phyloP scores from a whole-genome alignment of 53 echinoderm and acorn worm genomes.

The Temnopleurus reevesii region DNA sequence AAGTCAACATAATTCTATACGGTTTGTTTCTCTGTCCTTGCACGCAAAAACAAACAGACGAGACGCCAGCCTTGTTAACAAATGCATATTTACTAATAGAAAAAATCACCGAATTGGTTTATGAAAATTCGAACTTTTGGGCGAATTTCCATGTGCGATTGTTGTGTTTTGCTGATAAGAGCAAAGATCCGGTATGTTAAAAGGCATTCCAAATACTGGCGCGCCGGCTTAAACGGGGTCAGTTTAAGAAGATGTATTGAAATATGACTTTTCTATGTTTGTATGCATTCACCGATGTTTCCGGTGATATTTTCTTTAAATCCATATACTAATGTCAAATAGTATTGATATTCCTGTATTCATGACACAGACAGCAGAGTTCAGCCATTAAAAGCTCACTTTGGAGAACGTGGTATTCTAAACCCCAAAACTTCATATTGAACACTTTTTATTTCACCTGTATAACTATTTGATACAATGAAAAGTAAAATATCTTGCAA shows the following conservation, averaged over 20 bases:
- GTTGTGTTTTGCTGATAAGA: not conserved
- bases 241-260: not conserved
- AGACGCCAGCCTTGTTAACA: conserved; percentile 29
- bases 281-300: too few relatives aligned
- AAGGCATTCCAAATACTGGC: not conserved
- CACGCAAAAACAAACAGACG: conserved; percentile 16
- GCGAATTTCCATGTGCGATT: not conserved
- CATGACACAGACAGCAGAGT: too few relatives aligned
- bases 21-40: conserved; percentile 2
- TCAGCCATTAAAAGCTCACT: too few relatives aligned
- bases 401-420: too few relatives aligned
- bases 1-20: not conserved
- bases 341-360: too few relatives aligned
- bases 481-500: too few relatives aligned
- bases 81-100: not conserved
- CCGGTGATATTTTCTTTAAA: too few relatives aligned
- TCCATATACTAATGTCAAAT: too few relatives aligned
- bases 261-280: not conserved
- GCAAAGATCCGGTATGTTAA: not conserved
- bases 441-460: too few relatives aligned
- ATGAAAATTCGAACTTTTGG: not conserved
- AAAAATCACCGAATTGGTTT: not conserved
- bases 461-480: too few relatives aligned
- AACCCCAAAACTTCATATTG: too few relatives aligned
- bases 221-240: too few relatives aligned